Percentiles rank a stretch among this genome's conserved stretches.
Evolutionary conservation across 1,140 invertebrate genomes (phyloP).

Genomic region (Theocolax elegans): DNA sequence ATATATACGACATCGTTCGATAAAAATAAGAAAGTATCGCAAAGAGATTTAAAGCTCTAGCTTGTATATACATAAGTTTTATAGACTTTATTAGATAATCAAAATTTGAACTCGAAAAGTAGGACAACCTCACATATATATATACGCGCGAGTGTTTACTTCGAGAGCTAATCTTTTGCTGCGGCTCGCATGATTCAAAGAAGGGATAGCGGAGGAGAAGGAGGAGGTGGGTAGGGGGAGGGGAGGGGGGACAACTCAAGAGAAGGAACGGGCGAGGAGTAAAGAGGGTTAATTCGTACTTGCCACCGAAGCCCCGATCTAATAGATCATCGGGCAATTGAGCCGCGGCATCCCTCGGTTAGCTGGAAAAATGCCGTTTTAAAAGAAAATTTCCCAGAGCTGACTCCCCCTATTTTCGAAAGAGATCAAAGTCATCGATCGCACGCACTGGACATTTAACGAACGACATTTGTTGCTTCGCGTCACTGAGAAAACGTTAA

Average conservation of each 20-base stretch:
- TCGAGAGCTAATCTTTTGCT: not conserved
- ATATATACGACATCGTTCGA: too few relatives aligned
- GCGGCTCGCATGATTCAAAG: not conserved
- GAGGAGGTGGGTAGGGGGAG: not conserved
- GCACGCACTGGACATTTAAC: slow-evolving; percentile 14
- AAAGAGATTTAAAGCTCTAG: too few relatives aligned
- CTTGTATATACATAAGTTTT: too few relatives aligned
- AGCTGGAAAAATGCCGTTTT: slow-evolving; percentile 26
- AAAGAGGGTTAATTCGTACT: not conserved
- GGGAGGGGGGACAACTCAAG: not conserved
- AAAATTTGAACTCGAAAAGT: too few relatives aligned
- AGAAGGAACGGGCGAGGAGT: not conserved
- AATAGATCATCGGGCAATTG: slow-evolving; percentile 12
- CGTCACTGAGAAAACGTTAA: too few relatives aligned
- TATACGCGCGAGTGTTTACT: not conserved
- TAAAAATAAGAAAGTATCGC: too few relatives aligned
- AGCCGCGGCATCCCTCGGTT: not conserved
- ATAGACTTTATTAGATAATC: too few relatives aligned
- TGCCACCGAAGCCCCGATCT: not conserved
- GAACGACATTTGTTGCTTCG: slow-evolving; percentile 20
- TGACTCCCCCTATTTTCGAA: too few relatives aligned
- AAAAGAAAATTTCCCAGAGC: slow-evolving; percentile 14
- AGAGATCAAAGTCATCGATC: slow-evolving; percentile 8
- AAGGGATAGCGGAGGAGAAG: too few relatives aligned
- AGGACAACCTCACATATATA: not conserved